Evolutionary conservation across 2,797 vertebrate species (phyloP), one percentile per base, ranked within the genome.

Genomic region (Menidia menidia): DNA sequence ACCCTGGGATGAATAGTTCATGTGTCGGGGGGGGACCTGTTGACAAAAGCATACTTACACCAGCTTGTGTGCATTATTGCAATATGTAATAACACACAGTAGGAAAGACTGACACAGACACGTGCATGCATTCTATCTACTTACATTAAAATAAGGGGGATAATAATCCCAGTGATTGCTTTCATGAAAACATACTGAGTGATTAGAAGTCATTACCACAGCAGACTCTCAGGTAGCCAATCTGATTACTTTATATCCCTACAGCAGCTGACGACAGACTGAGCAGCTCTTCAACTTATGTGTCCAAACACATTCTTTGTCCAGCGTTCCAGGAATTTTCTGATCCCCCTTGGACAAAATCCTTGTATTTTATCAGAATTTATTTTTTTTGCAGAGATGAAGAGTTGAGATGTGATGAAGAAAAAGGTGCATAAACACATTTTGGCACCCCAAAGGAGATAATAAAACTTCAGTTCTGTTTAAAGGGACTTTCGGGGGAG

Each of bases 331-430:
- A 2, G 54, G 53, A 60, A 31, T 63, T 71, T 69, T 78, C 60
- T 65, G 53, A 81, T 71, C 51, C 71, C 71, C 32, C 55, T 63
- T 45, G 65, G 71, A 77, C 69, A 70, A 61, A 79, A 79, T 33
- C 58, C 50, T 69, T 43, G 59, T 53, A 76, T 77, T 79, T 71
- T 75, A 47, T 75, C 78, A 51, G 71, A 78, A 73, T 79, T 88
- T 77, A 75, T 82, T 85, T 87, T 66, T 82, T 85, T 87, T 66
- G 88, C 76, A 61, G 31, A 16, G 58, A 3, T 19, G 35, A 39
- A 60, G 58, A 51, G 47, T 56, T 65, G 59, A 60, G 67, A 67
- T 52, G 54, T 64, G 60, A 25, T 45, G 62, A 67, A 65, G 61
- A 68, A 44, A 61, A 30, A 68, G 72, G 55, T 78, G 52, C 67